A percentile compares a stretch with the other conserved stretches of the same genome.
phyloP scores from a whole-genome alignment of 1,140 invertebrate species.

The Drosophila grimshawi region DNA sequence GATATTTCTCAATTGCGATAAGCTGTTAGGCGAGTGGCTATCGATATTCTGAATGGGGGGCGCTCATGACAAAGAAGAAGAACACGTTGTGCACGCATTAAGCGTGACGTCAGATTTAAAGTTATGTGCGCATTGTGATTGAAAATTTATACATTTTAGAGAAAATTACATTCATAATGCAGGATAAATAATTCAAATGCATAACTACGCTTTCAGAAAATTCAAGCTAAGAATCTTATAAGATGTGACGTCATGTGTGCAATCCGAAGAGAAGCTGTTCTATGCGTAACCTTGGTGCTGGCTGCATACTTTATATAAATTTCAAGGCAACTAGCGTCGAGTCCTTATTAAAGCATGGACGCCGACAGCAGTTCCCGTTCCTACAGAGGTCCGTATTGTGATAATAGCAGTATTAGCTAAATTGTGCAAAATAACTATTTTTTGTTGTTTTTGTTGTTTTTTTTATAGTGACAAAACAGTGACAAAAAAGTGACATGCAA shows the following conservation, averaged over 20 bases:
- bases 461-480: slow-evolving; percentile 65
- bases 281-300: slow-evolving; percentile 5
- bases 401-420: slow-evolving; percentile 2
- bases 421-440: slow-evolving; percentile 39
- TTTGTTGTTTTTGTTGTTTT: slow-evolving; percentile 68
- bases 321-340: slow-evolving; percentile 9
- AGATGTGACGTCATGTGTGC: slow-evolving; percentile 2
- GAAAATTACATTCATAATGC: not conserved
- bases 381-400: slow-evolving; percentile 56
- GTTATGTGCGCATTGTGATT: not conserved
- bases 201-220: not conserved
- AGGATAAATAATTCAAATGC: not conserved
- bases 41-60: not conserved
- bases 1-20: not conserved
- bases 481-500: slow-evolving; percentile 47
- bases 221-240: no score
- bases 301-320: slow-evolving; percentile 11
- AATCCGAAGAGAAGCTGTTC: not conserved
- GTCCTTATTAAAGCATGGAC: slow-evolving; percentile 44
- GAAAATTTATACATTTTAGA: not conserved
- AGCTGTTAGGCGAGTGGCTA: not conserved
- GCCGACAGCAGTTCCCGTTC: slow-evolving; percentile 60
- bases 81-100: not conserved
- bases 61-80: not conserved
- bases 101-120: not conserved